A percentile compares a stretch with the other conserved stretches of the same genome.
Evolutionary conservation across 2,888 invertebrate species (phyloP).

Genomic region (Epistrophe eligans): DNA sequence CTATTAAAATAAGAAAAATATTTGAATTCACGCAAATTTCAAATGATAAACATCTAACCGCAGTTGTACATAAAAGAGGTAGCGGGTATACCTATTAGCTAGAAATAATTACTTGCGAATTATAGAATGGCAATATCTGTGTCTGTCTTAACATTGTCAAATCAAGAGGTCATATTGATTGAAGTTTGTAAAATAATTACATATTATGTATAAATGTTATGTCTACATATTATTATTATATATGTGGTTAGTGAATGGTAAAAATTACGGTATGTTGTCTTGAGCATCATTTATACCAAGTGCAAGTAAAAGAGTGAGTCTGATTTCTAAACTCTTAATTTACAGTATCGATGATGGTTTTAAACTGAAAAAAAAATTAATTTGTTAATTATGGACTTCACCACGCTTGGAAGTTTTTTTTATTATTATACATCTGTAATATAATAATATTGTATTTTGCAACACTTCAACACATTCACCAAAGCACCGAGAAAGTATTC

Average conservation of each 20-base stretch:
- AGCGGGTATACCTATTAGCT: neutral
- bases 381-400: neutral
- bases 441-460: neutral
- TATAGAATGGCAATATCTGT: slow-evolving; percentile 15
- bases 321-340: neutral
- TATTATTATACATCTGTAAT: neutral
- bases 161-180: slow-evolving; percentile 14
- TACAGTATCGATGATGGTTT: neutral
- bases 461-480: neutral
- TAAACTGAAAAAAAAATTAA: neutral
- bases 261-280: neutral
- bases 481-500: slow-evolving; percentile 16
- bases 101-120: slow-evolving; percentile 16
- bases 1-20: neutral
- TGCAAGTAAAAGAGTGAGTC: neutral
- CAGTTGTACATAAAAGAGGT: neutral
- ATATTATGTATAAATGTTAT: too few species aligned
- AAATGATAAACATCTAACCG: slow-evolving; percentile 14
- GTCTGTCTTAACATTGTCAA: slow-evolving; percentile 15
- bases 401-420: neutral
- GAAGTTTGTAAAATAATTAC: neutral
- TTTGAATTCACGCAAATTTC: slow-evolving; percentile 20
- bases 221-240: too few species aligned
- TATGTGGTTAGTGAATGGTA: slow-evolving; percentile 1
- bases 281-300: slow-evolving; percentile 9